Conservation (phyloP, 2,888 invertebrate species). For the Exocentrus adspersus region DNA sequence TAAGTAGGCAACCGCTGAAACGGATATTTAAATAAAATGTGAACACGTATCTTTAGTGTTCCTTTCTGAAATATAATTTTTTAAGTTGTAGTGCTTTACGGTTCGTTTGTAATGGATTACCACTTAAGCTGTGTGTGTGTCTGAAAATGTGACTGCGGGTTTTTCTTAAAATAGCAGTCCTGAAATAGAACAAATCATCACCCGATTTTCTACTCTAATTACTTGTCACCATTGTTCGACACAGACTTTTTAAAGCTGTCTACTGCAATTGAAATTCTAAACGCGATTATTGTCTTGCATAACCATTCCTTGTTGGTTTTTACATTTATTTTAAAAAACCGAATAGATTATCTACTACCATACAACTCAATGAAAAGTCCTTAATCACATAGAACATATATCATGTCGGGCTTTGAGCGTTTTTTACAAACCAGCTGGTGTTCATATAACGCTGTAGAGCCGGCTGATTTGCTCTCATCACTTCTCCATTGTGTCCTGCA, state of each 20-base stretch:
- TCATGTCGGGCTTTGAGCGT: not conserved
- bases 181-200: not conserved
- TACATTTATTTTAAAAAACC: no score
- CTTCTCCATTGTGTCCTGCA: not conserved
- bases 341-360: no score
- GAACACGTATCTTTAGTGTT: not conserved
- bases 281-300: not conserved
- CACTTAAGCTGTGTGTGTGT: not conserved
- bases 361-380: not conserved
- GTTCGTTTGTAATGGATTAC: not conserved
- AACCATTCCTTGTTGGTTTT: not conserved
- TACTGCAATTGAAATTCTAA: no score
- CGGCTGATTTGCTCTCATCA: slow-evolving; percentile 1
- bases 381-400: not conserved
- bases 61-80: not conserved
- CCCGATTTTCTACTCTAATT: not conserved
- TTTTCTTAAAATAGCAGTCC: not conserved
- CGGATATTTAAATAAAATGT: not conserved
- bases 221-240: not conserved
- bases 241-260: not conserved
- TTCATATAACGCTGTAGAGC: not conserved
- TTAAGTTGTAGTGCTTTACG: not conserved
- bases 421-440: not conserved
- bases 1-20: not conserved
- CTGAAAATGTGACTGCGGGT: not conserved